Evolutionary conservation across 2,113 vertebrate genomes (phyloP), one percentile per base, ranked within the genome.

Genomic region (Petromus typicus): DNA sequence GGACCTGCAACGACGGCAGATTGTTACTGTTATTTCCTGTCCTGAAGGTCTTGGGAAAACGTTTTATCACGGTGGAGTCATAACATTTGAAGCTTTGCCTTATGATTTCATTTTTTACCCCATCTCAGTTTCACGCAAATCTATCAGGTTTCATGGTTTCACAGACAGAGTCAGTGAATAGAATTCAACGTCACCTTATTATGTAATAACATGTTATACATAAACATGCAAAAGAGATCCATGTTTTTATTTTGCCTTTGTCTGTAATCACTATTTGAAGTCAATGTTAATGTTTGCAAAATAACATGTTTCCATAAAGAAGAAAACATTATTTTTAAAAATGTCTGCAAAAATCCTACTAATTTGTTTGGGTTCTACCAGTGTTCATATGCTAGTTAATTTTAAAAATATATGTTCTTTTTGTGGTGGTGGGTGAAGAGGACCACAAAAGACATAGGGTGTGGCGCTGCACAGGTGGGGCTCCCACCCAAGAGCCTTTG

Each of bases 261-360:
- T 66, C 32, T 92, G 79, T 81, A 95, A 67, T 87, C 83, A 91
- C 63, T 91, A 92, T 90, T 91, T 86, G 45, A 96, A 82, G 54
- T 84, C 25, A 83, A 5, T 89, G 73, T 94, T 92, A 93, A 90
- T 96, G 25, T 91, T 93, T 90, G 30, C 67, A 94, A 94, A 95
- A 87, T 87, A 79, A 79, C 30, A 81, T 78, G 32, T 91, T 90
- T 94, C 51, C 90, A 90, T 69, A 95, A 96, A 94, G 54, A 92
- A 83, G 71, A 93, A 95, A 91, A 56, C 45, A 81, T 34, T 75
- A 79, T 96, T 95, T 96, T 93, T 87, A 3, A 71, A 82, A 69
- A 67, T 61, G 11, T 75, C n/a, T 89, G 79, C 13, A 92, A 79
- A 90, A 89, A 48, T 76, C 73, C 73, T 48, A 48, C 73, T 76